phyloP scores from a whole-genome alignment of 1,140 invertebrate genomes.

The Cyphomyrmex costatus region DNA sequence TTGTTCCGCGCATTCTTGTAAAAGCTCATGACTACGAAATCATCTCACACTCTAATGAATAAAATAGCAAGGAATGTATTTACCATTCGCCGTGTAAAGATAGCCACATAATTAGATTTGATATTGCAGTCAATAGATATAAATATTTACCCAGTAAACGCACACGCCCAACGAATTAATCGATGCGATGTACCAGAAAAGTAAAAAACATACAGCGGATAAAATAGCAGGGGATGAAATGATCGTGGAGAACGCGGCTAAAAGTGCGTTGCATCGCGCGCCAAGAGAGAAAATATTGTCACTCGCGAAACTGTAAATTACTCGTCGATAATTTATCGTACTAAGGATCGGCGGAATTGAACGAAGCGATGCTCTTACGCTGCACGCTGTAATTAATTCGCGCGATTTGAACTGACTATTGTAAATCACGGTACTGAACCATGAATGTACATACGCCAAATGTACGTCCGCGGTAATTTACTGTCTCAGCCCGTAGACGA shows the following conservation, averaged over 20 bases:
- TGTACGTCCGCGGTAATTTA: slow-evolving; percentile 49
- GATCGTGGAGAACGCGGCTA: neutral
- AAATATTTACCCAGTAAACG: slow-evolving; percentile 26
- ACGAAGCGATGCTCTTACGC: neutral
- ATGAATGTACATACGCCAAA: slow-evolving; percentile 10
- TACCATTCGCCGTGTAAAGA: neutral
- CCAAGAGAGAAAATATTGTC: slow-evolving; percentile 6
- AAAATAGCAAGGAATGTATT: neutral
- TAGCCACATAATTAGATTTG: slow-evolving; percentile 1
- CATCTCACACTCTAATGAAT: neutral
- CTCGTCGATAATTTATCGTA: neutral
- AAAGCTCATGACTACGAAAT: neutral
- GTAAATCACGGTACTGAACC: slow-evolving; percentile 30
- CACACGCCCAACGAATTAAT: neutral
- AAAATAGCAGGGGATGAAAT: slow-evolving; percentile 10
- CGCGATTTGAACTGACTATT: slow-evolving; percentile 8
- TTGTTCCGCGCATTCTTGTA: neutral
- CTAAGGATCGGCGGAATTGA: slow-evolving; percentile 6
- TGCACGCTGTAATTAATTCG: slow-evolving; percentile 42
- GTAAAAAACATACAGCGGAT: neutral
- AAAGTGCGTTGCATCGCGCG: neutral
- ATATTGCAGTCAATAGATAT: neutral
- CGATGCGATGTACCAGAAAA: slow-evolving; percentile 4
- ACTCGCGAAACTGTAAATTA: neutral
- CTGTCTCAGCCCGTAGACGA: slow-evolving; percentile 37